phyloP scores from a whole-genome alignment of 2,888 invertebrate species.

The Lydus trimaculatus region DNA sequence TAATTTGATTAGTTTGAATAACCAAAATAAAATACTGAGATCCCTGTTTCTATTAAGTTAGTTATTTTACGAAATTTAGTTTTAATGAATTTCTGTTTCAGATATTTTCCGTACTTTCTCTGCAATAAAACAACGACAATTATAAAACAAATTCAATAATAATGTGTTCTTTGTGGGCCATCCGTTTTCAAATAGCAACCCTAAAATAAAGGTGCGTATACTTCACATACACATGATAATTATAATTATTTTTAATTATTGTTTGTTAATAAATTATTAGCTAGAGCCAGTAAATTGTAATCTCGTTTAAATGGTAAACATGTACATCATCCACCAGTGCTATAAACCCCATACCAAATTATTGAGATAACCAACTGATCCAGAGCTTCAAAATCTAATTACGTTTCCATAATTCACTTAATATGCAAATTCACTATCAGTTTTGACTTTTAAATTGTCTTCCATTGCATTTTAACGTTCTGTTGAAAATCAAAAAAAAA shows the following conservation, averaged over 20 bases:
- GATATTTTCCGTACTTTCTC: neutral
- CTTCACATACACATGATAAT: no score
- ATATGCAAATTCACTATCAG: constrained; percentile 59
- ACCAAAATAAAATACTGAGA: neutral
- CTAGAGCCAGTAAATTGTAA: neutral
- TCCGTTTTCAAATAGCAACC: neutral
- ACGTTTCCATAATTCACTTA: constrained; percentile 63
- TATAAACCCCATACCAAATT: neutral
- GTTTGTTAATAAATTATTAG: neutral
- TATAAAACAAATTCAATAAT: neutral
- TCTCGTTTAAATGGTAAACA: neutral
- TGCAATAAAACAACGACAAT: neutral
- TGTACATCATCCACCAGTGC: neutral
- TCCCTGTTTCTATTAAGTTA: neutral
- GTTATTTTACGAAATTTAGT: neutral
- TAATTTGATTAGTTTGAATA: neutral
- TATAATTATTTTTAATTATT: neutral
- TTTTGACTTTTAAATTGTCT: constrained; percentile 56
- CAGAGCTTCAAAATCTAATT: constrained; percentile 50
- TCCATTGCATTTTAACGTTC: constrained; percentile 6
- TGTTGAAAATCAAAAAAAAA: neutral
- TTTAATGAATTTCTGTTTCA: neutral
- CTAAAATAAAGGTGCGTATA: neutral
- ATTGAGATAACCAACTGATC: neutral
- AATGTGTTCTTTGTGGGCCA: neutral